phyloP scores from a whole-genome alignment of 2,797 vertebrate species.

The Aselliscus stoliczkanus region DNA sequence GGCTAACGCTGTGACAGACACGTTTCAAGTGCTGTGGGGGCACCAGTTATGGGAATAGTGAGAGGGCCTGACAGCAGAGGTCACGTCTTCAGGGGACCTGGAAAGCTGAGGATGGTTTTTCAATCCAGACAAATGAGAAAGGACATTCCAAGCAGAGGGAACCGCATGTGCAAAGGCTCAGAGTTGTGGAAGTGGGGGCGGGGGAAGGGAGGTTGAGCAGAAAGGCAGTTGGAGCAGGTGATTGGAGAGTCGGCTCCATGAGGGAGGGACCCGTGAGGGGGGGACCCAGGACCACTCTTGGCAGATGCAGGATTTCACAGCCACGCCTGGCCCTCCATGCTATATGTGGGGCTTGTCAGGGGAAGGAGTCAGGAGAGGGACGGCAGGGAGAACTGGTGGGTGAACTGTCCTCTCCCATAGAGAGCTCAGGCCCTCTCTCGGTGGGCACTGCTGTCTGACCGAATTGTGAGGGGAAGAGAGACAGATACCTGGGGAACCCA shows the following conservation, averaged over 20 bases:
- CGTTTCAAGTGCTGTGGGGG: not conserved
- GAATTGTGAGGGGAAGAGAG: not conserved
- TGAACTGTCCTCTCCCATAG: accelerated
- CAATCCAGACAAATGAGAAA: not conserved
- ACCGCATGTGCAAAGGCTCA: not conserved
- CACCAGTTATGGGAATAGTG: not conserved
- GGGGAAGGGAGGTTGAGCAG: no score
- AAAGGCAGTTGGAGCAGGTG: not conserved
- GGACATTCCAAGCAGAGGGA: not conserved
- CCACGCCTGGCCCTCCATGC: not conserved
- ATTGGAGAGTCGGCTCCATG: not conserved
- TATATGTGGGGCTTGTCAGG: accelerated
- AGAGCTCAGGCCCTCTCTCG: accelerated
- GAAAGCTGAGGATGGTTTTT: not conserved
- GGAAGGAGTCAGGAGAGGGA: not conserved
- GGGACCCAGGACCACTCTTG: accelerated
- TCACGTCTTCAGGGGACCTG: not conserved
- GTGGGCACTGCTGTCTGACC: accelerated
- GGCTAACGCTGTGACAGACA: accelerated
- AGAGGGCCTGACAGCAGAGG: accelerated
- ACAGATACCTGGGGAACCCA: not conserved
- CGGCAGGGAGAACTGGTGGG: no score
- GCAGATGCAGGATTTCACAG: not conserved
- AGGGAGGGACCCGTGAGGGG: not conserved
- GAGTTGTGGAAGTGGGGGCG: accelerated